Evolutionary conservation across 2,888 invertebrate genomes (phyloP).

Genomic region (Melikaiella ostensackeni): DNA sequence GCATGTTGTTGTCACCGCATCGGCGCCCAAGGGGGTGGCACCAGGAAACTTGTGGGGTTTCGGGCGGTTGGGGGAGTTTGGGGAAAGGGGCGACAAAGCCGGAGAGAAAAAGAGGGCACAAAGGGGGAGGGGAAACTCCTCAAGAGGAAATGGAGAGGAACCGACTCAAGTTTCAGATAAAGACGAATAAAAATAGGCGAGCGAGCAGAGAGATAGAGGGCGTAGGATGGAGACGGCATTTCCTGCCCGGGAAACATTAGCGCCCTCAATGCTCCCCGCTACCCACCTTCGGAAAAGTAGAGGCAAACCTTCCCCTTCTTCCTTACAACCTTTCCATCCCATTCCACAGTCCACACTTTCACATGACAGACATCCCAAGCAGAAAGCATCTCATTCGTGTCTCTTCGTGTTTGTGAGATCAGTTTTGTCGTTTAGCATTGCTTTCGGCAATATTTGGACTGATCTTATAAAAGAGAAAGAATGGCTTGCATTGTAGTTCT

Average conservation of each 20-base stretch:
- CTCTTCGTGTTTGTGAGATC: conserved; percentile 23
- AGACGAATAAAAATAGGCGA: conserved; percentile 77
- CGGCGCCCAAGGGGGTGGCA: conserved; percentile 66
- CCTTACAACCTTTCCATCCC: conserved; percentile 43
- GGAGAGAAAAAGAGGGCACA: conserved; percentile 55
- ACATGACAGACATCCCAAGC: conserved; percentile 61
- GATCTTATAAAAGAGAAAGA: neutral
- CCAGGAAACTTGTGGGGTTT: conserved; percentile 48
- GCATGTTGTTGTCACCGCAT: conserved; percentile 77
- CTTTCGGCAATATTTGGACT: conserved; percentile 18
- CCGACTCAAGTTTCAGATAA: conserved; percentile 77
- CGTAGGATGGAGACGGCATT: conserved; percentile 76
- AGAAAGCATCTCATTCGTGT: conserved; percentile 41
- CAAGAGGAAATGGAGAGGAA: conserved; percentile 77
- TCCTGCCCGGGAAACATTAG: conserved; percentile 77
- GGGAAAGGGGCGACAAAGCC: conserved; percentile 41
- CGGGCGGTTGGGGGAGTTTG: conserved; percentile 8
- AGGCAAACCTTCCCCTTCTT: conserved; percentile 40
- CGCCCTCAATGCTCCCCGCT: conserved; percentile 73
- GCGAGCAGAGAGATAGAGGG: conserved; percentile 72
- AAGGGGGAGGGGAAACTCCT: conserved; percentile 65
- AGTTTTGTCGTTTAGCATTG: conserved; percentile 28
- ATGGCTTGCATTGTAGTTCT: neutral
- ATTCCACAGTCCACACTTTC: conserved; percentile 49
- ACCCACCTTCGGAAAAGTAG: conserved; percentile 50